phyloP scores from a whole-genome alignment of 2,113 vertebrate species.

The Scytalopus superciliaris region DNA sequence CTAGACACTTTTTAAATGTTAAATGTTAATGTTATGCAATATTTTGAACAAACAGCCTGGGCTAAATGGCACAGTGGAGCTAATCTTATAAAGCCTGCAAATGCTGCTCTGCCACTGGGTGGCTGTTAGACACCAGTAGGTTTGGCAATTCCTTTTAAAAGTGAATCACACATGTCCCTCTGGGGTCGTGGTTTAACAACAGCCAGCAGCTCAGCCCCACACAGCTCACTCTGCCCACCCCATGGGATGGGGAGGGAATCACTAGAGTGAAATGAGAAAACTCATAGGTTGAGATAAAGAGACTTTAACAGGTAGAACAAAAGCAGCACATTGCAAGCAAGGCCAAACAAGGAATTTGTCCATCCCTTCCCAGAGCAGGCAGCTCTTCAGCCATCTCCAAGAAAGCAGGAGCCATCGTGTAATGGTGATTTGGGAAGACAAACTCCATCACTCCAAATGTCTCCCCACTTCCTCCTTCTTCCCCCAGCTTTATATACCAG shows the following conservation, averaged over 20 bases:
- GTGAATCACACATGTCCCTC: fast-evolving
- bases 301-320: neutral
- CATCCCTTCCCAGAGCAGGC: neutral
- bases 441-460: neutral
- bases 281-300: neutral
- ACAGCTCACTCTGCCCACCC: neutral
- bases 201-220: neutral
- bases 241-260: neutral
- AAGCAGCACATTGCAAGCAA: neutral
- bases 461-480: neutral
- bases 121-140: no score
- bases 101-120: neutral
- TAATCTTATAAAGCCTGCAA: neutral
- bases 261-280: neutral
- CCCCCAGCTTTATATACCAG: no score
- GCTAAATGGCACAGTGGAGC: neutral
- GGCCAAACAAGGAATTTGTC: neutral
- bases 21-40: neutral
- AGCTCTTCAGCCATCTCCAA: neutral
- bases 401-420: no score
- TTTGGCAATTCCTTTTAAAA: neutral
- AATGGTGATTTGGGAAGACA: neutral
- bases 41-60: neutral
- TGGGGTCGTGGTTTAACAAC: no score
- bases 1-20: neutral